A percentile compares a stretch with the other conserved stretches of the same genome.
These are phyloP conservation scores for Netelia melanura DNA, from an alignment of 2,888 invertebrate species.

Conservation along the genomic window DNA sequence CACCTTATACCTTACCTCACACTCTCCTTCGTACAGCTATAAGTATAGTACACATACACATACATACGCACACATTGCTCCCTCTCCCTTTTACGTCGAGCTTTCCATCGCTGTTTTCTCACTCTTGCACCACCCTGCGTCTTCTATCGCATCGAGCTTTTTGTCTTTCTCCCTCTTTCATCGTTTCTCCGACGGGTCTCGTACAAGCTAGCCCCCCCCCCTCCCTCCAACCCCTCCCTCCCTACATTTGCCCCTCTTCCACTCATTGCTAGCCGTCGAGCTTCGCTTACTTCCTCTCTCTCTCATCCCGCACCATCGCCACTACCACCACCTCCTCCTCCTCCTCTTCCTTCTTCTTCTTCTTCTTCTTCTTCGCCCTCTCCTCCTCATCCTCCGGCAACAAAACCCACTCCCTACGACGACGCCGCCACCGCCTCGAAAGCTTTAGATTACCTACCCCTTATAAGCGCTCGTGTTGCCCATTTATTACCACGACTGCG, in stretches of 20 bases:
- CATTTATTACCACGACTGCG: slow-evolving; percentile 83
- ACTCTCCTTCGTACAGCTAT: slow-evolving; percentile 72
- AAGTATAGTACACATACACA: slow-evolving; percentile 1
- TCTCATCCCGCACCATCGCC: slow-evolving; percentile 52
- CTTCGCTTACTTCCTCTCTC: slow-evolving; percentile 68
- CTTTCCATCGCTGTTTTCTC: slow-evolving; percentile 36
- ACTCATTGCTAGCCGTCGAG: slow-evolving; percentile 13
- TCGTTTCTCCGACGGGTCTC: slow-evolving; percentile 51
- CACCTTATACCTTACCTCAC: slow-evolving; percentile 84
- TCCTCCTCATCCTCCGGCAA: slow-evolving; percentile 17
- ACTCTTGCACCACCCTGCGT: slow-evolving; percentile 48
- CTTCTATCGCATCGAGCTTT: slow-evolving; percentile 24
- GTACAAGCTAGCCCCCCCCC: neutral
- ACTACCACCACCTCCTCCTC: neutral
- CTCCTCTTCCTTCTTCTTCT: slow-evolving; percentile 33
- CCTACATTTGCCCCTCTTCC: slow-evolving; percentile 57
- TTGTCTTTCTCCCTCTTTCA: slow-evolving; percentile 61
- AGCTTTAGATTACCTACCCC: slow-evolving; percentile 84
- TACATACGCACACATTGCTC: slow-evolving; percentile 14
- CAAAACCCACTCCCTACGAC: slow-evolving; percentile 41
- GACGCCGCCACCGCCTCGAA: slow-evolving; percentile 77
- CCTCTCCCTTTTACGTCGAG: slow-evolving; percentile 37
- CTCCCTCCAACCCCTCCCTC: slow-evolving; percentile 12
- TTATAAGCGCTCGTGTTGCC: slow-evolving; percentile 84
- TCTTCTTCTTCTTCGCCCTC: slow-evolving; percentile 44